Conservation (phyloP, 2,113 vertebrate genomes). For the Labeo rohita region DNA sequence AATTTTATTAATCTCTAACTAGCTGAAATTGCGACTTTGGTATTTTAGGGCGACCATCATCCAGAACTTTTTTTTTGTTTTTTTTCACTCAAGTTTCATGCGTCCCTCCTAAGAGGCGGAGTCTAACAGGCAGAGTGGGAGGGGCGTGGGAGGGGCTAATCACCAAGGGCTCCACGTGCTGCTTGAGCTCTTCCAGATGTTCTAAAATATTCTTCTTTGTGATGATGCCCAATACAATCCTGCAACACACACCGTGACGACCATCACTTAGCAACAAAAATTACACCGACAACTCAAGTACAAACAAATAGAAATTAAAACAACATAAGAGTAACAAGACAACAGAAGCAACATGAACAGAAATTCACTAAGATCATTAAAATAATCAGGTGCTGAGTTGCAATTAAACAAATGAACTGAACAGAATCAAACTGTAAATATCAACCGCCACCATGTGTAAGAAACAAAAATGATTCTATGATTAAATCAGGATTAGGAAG, state of each 20-base stretch:
- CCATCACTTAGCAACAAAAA: slow-evolving; percentile 86
- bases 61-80: slow-evolving; percentile 41
- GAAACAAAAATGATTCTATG: not conserved
- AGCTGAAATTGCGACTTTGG: not conserved
- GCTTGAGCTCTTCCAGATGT: slow-evolving; percentile 99
- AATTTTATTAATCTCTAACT: not conserved
- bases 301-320: slow-evolving; percentile 69
- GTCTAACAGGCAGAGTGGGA: slow-evolving; percentile 77
- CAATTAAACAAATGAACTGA: slow-evolving; percentile 26
- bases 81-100: slow-evolving; percentile 88
- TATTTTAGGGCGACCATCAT: slow-evolving; percentile 61
- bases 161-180: slow-evolving; percentile 94
- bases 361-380: slow-evolving; percentile 17
- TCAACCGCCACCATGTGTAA: slow-evolving; percentile 27
- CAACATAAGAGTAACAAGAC: slow-evolving; percentile 49
- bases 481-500: not conserved
- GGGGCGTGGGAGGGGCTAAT: slow-evolving; percentile 90
- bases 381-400: not conserved
- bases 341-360: slow-evolving; percentile 39
- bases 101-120: slow-evolving; percentile 78
- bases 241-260: slow-evolving; percentile 98
- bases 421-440: slow-evolving; percentile 12
- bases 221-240: slow-evolving; percentile 99
- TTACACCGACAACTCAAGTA: slow-evolving; percentile 93
- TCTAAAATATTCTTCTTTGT: slow-evolving; percentile 99